Conservation (phyloP, 2,113 vertebrate genomes). For the Anoura caudifer region DNA sequence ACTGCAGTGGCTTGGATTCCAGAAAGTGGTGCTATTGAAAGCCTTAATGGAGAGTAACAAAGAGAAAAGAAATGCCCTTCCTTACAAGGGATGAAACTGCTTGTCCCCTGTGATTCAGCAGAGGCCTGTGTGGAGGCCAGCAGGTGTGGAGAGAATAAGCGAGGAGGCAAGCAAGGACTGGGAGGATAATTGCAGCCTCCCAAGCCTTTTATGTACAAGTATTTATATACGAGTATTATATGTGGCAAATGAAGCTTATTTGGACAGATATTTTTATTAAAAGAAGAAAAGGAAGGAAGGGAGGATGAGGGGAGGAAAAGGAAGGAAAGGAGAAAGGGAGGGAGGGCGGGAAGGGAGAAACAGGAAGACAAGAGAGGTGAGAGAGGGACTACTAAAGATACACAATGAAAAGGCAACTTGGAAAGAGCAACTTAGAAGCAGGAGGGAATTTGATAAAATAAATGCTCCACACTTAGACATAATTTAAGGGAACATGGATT, state of each 20-base stretch:
- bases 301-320: accelerated
- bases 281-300: not conserved
- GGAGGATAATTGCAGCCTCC: not conserved
- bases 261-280: not conserved
- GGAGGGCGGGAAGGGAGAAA: not conserved
- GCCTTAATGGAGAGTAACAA: not conserved
- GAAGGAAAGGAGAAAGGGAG: no score
- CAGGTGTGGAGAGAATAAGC: not conserved
- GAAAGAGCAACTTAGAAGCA: not conserved
- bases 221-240: no score
- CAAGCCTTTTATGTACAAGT: no score
- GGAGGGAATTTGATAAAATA: not conserved
- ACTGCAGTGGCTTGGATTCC: not conserved
- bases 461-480: not conserved
- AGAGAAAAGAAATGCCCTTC: not conserved
- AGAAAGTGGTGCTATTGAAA: not conserved
- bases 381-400: not conserved
- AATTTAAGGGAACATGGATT: not conserved
- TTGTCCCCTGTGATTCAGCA: not conserved
- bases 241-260: not conserved
- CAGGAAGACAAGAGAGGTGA: not conserved
- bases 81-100: not conserved
- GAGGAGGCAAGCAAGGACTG: not conserved
- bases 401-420: not conserved
- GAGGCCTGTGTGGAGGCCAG: not conserved